Evolutionary conservation across 2,888 invertebrate genomes (phyloP).

Genomic region (Zaprionus lineosus): DNA sequence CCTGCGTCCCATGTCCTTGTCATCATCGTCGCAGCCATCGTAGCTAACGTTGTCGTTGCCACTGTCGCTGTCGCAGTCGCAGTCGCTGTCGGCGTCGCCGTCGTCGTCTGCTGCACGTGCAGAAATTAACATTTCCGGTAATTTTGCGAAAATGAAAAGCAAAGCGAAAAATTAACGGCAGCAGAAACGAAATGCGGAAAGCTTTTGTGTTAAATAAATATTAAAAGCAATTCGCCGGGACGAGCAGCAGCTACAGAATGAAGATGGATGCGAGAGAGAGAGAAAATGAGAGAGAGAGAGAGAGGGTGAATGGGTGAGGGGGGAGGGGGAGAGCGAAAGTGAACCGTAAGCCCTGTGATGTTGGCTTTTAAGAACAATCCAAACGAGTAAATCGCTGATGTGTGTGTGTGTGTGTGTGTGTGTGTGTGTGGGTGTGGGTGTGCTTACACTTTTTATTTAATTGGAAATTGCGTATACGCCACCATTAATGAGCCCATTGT

Average conservation of each 20-base stretch:
- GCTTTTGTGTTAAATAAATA: slow-evolving; percentile 77
- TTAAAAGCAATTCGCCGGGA: slow-evolving; percentile 71
- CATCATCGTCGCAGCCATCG: too few relatives aligned
- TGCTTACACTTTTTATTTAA: slow-evolving; percentile 64
- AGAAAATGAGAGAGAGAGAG: not conserved
- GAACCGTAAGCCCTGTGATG: slow-evolving; percentile 44
- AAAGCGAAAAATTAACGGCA: slow-evolving; percentile 77
- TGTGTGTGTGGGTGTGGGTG: slow-evolving; percentile 6
- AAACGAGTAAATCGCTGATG: slow-evolving; percentile 54
- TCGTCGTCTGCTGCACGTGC: slow-evolving; percentile 70
- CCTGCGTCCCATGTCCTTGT: slow-evolving; percentile 30
- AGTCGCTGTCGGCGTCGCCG: slow-evolving; percentile 8
- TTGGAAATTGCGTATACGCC: slow-evolving; percentile 77
- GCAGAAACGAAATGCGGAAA: slow-evolving; percentile 72
- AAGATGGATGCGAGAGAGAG: slow-evolving; percentile 27
- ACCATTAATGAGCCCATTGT: slow-evolving; percentile 73
- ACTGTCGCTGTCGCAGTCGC: slow-evolving; percentile 16
- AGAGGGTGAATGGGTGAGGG: not conserved
- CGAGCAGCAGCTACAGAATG: slow-evolving; percentile 44
- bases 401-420: not conserved
- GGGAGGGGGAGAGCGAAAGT: slow-evolving; percentile 13
- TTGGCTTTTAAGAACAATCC: slow-evolving; percentile 63
- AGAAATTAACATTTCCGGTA: slow-evolving; percentile 79
- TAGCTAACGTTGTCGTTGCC: slow-evolving; percentile 59
- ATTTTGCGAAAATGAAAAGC: slow-evolving; percentile 78